phyloP scores from a whole-genome alignment of 2,888 invertebrate genomes.

The Tinea trinotella region DNA sequence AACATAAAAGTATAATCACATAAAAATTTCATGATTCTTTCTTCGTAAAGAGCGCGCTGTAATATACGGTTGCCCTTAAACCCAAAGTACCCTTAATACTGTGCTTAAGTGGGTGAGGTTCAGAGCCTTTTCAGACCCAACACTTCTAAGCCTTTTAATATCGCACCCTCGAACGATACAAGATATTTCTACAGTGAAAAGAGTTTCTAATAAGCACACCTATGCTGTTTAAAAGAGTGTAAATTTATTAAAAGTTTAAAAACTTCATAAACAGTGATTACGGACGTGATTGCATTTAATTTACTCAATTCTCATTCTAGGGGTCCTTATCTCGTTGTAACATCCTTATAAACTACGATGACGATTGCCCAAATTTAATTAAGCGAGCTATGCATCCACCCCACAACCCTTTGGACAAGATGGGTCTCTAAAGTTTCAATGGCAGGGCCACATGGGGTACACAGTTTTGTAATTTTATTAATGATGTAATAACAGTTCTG shows the following conservation, averaged over 20 bases:
- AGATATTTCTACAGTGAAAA: background rate
- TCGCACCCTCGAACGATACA: constrained; percentile 38
- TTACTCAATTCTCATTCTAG: constrained; percentile 53
- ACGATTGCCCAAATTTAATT: constrained; percentile 69
- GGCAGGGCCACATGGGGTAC: constrained; percentile 53
- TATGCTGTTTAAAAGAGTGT: too few species aligned
- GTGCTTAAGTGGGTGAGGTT: constrained; percentile 66
- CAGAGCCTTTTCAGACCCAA: constrained; percentile 65
- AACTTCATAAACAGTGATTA: constrained; percentile 26
- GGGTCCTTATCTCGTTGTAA: constrained; percentile 53
- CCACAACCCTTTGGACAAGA: constrained; percentile 39
- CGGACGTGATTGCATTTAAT: constrained; percentile 57
- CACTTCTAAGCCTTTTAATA: constrained; percentile 70
- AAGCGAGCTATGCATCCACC: constrained; percentile 28
- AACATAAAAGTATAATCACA: constrained; percentile 16
- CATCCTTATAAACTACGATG: constrained; percentile 49
- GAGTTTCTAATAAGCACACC: too few species aligned
- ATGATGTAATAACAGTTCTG: constrained; percentile 72
- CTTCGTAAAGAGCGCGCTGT: constrained; percentile 38
- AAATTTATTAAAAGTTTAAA: constrained; percentile 29
- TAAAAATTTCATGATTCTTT: constrained; percentile 14
- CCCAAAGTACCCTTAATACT: constrained; percentile 68
- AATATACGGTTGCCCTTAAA: constrained; percentile 59
- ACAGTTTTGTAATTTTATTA: constrained; percentile 72
- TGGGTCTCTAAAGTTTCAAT: constrained; percentile 37